Evolutionary conservation across 53 echinoderm and acorn worm genomes (phyloP), one percentile per base, ranked within the genome.

Genomic region (Pentamera pediparva): DNA sequence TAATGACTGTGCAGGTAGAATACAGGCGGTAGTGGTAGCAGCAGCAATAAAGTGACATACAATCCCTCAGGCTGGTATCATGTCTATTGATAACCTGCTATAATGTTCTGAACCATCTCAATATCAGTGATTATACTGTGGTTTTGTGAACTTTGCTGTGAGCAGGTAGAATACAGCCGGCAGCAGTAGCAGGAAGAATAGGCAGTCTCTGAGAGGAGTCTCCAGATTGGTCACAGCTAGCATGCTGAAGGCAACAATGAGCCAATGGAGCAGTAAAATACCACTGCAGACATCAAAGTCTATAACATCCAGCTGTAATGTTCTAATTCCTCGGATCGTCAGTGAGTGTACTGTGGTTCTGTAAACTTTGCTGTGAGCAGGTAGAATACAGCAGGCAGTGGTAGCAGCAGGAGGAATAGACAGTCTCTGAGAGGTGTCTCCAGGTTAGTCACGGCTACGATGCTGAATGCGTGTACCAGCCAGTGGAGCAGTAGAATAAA

Each of bases 401-500:
- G 86, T n/a, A 98, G 88, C 56, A 86, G 69, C n/a, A 83, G 47
- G 10, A 98, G 71, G 36, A 98, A 71, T 17, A 88, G 83, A 1
- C 77, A 78, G 49, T 98, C 80, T 17, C 85, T 45, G 29, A 77
- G 41, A 5, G 88, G 88, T 36, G 91, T 82, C 56, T 83, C 63
- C 8, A 98, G 83, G 32, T 61, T 49, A 19, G 98, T 98, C n/a
- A 98, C 63, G 24, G 98, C 83, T 2, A 98, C 83, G 78, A 98
- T 98, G 26, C 98, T 88, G 32, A 88, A 98, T 6, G 83, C 89
- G 37, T 98, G 98, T 39, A 88, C 85, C 75, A 89, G 57, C 98
- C 98, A 98, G 43, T 98, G 91, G 30, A 58, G 64, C 13, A 98
- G 29, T 4, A 98, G 86, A 29, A 98, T 98, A 26, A 98, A 48